Evolutionary conservation across 2,888 invertebrate genomes (phyloP).

Genomic region (Saturnia japonica): DNA sequence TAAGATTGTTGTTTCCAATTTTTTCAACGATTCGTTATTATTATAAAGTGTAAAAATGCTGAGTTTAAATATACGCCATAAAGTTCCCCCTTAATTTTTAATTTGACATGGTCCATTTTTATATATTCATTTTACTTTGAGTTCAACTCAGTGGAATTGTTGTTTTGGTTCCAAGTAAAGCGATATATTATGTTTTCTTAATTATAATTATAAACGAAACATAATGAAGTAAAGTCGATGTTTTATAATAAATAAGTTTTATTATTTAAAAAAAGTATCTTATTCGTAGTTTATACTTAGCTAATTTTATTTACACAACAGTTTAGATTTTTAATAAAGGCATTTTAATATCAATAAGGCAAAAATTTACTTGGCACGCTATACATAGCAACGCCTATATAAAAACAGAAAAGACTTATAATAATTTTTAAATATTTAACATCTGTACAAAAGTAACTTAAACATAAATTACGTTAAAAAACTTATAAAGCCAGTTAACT

Average conservation of each 20-base stretch:
- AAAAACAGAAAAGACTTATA: constrained; percentile 15
- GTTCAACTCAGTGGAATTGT: background rate
- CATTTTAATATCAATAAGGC: constrained; percentile 39
- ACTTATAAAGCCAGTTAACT: background rate
- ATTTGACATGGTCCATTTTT: constrained; percentile 3
- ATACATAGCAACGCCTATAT: constrained; percentile 5
- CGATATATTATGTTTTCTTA: background rate
- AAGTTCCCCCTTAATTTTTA: background rate
- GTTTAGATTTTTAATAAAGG: constrained; percentile 28
- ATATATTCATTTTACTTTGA: background rate
- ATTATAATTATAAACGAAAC: background rate
- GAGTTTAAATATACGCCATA: background rate
- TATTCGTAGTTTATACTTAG: constrained; percentile 56
- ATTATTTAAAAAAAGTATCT: constrained; percentile 64
- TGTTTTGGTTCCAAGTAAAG: background rate
- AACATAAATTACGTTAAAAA: constrained; percentile 27
- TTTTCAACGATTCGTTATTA: background rate
- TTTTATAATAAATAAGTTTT: constrained; percentile 73
- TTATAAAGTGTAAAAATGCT: background rate
- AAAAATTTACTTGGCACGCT: background rate
- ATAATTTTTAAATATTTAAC: constrained; percentile 22
- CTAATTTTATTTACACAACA: constrained; percentile 66
- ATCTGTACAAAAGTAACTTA: constrained; percentile 16
- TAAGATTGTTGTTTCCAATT: background rate
- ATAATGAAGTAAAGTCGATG: constrained; percentile 2